Percentiles rank a stretch among this genome's conserved stretches.
Evolutionary conservation across 2,113 vertebrate genomes (phyloP).

Genomic region (Tricholaema leucomelas): DNA sequence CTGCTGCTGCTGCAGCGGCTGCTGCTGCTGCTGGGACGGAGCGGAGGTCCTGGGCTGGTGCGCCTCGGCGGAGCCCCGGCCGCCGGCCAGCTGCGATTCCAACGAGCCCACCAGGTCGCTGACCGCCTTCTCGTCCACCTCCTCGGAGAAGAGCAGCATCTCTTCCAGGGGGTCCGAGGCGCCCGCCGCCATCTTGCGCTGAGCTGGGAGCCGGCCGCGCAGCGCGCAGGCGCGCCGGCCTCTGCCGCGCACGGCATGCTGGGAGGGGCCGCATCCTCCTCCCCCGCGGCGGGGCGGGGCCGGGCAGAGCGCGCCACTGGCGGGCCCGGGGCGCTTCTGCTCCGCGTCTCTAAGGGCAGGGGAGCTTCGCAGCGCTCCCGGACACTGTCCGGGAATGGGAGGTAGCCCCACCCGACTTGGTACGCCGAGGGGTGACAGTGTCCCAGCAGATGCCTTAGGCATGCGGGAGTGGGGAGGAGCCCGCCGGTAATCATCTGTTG

Average conservation of each 20-base stretch:
- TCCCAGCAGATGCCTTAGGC: not conserved
- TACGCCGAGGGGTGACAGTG: not conserved
- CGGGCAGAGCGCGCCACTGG: no score
- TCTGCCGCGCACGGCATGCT: slow-evolving; percentile 75
- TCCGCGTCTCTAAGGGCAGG: no score
- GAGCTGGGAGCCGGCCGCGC: slow-evolving; percentile 78
- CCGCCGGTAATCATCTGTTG: not conserved
- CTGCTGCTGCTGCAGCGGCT: not conserved
- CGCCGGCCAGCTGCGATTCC: slow-evolving; percentile 83
- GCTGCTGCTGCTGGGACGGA: slow-evolving; percentile 65
- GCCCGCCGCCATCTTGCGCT: slow-evolving; percentile 84
- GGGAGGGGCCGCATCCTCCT: slow-evolving; percentile 64
- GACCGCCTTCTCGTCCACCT: slow-evolving; percentile 88
- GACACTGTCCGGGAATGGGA: not conserved
- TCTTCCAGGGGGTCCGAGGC: slow-evolving; percentile 88
- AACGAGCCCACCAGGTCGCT: slow-evolving; percentile 86
- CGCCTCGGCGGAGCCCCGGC: slow-evolving; percentile 62
- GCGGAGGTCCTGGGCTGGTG: slow-evolving; percentile 71
- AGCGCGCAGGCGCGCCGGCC: slow-evolving; percentile 76
- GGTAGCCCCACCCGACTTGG: not conserved
- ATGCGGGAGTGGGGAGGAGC: not conserved
- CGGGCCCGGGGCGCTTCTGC: not conserved
- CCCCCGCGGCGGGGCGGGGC: not conserved
- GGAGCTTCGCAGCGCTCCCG: not conserved
- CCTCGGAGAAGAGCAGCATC: slow-evolving; percentile 85